A percentile compares a stretch with the other conserved stretches of the same genome.
Conservation (phyloP, 2,888 invertebrate species). For the Stenurella melanura region DNA sequence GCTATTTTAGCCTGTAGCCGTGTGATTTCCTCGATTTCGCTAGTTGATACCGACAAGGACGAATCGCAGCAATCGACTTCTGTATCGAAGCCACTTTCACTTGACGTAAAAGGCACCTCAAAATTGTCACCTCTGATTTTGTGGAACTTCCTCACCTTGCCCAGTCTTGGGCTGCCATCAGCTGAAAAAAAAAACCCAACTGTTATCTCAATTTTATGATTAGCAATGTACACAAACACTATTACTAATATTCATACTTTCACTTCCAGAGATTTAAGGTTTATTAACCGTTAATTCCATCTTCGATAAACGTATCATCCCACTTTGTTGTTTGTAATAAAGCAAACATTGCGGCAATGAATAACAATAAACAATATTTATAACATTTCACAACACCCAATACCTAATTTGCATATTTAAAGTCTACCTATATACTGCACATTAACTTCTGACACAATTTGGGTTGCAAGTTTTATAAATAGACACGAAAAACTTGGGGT, state of each 20-base stretch:
- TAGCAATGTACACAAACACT: background rate
- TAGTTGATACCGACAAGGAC: conserved; percentile 62
- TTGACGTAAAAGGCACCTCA: conserved; percentile 70
- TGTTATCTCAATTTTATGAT: background rate
- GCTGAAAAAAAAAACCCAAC: conserved; percentile 60
- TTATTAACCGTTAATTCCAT: background rate
- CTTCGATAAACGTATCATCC: background rate
- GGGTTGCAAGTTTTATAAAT: background rate
- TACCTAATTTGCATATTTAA: background rate
- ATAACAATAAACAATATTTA: background rate
- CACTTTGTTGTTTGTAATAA: background rate
- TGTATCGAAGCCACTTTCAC: conserved; percentile 72
- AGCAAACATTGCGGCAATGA: conserved; percentile 2
- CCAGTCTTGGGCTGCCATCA: conserved; percentile 77
- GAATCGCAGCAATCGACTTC: conserved; percentile 70
- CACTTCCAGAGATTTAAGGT: background rate
- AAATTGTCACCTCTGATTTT: conserved; percentile 70
- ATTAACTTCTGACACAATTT: background rate
- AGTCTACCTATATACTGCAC: background rate
- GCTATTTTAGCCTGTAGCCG: conserved; percentile 69
- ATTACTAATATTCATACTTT: background rate
- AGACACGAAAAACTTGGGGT: background rate
- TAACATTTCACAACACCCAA: background rate
- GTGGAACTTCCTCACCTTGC: conserved; percentile 78
- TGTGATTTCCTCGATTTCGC: conserved; percentile 62